Conservation (phyloP, 1,140 invertebrate species). For the Diprion similis region DNA sequence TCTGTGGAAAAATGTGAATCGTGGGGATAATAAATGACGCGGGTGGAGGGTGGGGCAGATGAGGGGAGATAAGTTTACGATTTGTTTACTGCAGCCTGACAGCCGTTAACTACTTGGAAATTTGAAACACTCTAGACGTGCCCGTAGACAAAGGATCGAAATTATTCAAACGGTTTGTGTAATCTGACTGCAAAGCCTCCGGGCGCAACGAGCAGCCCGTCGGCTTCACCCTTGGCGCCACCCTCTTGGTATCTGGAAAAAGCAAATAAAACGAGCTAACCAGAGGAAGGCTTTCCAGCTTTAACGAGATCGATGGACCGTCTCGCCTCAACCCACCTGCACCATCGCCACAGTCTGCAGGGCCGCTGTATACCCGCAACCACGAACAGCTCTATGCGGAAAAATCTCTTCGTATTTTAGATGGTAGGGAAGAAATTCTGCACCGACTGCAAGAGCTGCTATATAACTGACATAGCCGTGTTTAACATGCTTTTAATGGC, state of each 20-base stretch:
- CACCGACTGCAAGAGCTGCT: too few relatives aligned
- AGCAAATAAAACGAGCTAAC: background rate
- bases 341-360: background rate
- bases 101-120: slow-evolving; percentile 5
- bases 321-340: background rate
- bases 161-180: background rate
- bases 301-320: slow-evolving; percentile 7
- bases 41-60: too few relatives aligned
- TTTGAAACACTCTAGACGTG: background rate
- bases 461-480: background rate
- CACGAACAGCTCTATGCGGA: background rate
- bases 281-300: slow-evolving; percentile 4
- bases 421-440: background rate
- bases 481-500: slow-evolving; percentile 5
- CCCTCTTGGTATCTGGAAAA: background rate
- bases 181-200: slow-evolving; percentile 1
- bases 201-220: background rate
- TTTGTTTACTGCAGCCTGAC: background rate
- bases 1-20: too few relatives aligned
- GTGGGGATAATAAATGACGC: too few relatives aligned
- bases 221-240: background rate
- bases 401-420: background rate
- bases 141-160: background rate
- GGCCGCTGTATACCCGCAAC: background rate
- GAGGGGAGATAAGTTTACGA: background rate